A percentile compares a stretch with the other conserved stretches of the same genome.
Conservation (phyloP, 2,113 vertebrate genomes). For the Sus scrofa region DNA sequence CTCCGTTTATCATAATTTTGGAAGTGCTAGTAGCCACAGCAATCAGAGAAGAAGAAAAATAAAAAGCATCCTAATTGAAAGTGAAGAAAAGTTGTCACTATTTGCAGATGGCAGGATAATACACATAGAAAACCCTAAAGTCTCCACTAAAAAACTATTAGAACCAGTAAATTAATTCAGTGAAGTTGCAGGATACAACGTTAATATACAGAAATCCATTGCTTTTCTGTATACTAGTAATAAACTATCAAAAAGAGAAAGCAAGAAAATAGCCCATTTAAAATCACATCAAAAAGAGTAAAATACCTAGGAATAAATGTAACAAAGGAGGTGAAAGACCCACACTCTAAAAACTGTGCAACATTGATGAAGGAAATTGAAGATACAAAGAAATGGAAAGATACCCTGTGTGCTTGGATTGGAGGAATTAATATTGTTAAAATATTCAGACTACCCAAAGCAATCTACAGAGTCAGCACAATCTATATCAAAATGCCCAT, state of each 20-base stretch:
- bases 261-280: background rate
- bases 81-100: background rate
- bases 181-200: background rate
- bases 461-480: background rate
- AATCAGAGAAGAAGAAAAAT: background rate
- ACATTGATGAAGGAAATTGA: background rate
- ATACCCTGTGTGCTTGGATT: background rate
- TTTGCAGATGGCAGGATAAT: background rate
- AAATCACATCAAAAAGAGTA: background rate
- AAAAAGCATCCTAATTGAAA: background rate
- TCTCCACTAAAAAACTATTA: background rate
- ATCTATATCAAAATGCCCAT: background rate
- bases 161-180: background rate
- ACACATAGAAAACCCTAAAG: background rate
- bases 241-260: background rate
- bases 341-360: background rate
- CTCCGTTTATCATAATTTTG: background rate
- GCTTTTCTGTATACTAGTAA: background rate
- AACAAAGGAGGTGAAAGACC: background rate
- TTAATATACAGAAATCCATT: background rate
- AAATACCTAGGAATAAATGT: background rate
- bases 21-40: background rate
- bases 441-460: background rate
- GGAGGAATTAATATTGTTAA: background rate
- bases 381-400: background rate